phyloP scores from a whole-genome alignment of 2,888 invertebrate species.

The Nomada fucata region DNA sequence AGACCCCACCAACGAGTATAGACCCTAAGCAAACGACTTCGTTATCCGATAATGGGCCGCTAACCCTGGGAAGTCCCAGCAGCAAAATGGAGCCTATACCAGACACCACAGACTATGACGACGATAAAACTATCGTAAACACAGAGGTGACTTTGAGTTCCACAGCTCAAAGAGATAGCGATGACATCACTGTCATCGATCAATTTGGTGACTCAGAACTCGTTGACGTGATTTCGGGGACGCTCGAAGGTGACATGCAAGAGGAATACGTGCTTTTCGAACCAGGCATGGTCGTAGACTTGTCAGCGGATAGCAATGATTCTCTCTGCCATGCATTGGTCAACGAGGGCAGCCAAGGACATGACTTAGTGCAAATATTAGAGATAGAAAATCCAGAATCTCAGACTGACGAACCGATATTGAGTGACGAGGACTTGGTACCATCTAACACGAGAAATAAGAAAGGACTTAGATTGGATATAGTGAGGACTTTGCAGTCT shows the following conservation, averaged over 20 bases:
- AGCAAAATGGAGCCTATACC: slow-evolving; percentile 85
- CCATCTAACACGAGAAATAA: slow-evolving; percentile 76
- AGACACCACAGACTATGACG: slow-evolving; percentile 87
- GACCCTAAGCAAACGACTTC: slow-evolving; percentile 74
- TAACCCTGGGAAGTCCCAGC: slow-evolving; percentile 80
- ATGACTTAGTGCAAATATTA: slow-evolving; percentile 82
- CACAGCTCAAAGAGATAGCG: slow-evolving; percentile 86
- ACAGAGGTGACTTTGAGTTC: slow-evolving; percentile 87
- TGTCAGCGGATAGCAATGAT: slow-evolving; percentile 86
- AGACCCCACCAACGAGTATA: slow-evolving; percentile 84
- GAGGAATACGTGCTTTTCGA: slow-evolving; percentile 88
- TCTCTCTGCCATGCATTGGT: slow-evolving; percentile 83
- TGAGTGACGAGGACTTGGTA: slow-evolving; percentile 79
- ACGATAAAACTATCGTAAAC: slow-evolving; percentile 86
- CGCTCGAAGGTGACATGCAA: slow-evolving; percentile 86
- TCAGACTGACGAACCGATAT: slow-evolving; percentile 73
- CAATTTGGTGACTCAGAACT: slow-evolving; percentile 86
- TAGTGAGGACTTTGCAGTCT: slow-evolving; percentile 82
- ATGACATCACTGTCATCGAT: slow-evolving; percentile 86
- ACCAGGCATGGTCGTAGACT: slow-evolving; percentile 87
- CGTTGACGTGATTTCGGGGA: slow-evolving; percentile 87
- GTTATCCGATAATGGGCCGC: slow-evolving; percentile 70
- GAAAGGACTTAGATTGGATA: slow-evolving; percentile 77
- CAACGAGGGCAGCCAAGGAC: slow-evolving; percentile 79
- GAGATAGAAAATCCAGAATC: slow-evolving; percentile 80